Conservation (phyloP, 2,797 vertebrate genomes). For the Necrosyrtes monachus region DNA sequence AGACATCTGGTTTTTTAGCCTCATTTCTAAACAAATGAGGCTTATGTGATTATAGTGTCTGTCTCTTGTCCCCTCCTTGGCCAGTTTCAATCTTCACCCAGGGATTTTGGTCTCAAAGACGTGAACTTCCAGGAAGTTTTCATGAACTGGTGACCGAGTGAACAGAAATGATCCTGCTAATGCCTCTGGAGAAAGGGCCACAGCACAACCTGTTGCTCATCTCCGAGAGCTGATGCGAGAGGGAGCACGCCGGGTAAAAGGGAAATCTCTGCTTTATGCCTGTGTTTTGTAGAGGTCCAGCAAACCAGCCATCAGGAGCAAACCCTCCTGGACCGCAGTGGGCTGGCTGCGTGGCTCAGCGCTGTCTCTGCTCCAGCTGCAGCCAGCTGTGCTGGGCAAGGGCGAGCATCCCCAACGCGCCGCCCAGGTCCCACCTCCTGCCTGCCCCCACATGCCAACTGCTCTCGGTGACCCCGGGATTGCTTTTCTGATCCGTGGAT, state of each 20-base stretch:
- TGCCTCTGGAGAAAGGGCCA: background rate
- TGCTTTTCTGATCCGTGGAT: conserved; percentile 5
- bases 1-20: conserved; percentile 57
- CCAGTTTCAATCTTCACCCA: background rate
- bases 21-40: conserved; percentile 38
- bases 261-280: background rate
- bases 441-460: background rate
- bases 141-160: rapidly evolving
- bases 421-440: background rate
- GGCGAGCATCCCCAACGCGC: rapidly evolving
- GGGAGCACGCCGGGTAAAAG: background rate
- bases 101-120: background rate
- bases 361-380: background rate
- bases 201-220: background rate
- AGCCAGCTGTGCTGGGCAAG: background rate
- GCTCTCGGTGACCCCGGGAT: background rate
- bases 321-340: rapidly evolving
- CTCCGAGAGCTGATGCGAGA: rapidly evolving
- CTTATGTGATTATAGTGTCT: conserved; percentile 43
- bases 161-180: background rate
- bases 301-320: background rate
- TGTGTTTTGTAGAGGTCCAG: background rate
- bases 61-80: background rate
- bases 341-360: rapidly evolving
- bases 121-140: background rate